Evolutionary conservation across 2,888 invertebrate genomes (phyloP), one percentile per base, ranked within the genome.

Genomic region (Dynastes maya): DNA sequence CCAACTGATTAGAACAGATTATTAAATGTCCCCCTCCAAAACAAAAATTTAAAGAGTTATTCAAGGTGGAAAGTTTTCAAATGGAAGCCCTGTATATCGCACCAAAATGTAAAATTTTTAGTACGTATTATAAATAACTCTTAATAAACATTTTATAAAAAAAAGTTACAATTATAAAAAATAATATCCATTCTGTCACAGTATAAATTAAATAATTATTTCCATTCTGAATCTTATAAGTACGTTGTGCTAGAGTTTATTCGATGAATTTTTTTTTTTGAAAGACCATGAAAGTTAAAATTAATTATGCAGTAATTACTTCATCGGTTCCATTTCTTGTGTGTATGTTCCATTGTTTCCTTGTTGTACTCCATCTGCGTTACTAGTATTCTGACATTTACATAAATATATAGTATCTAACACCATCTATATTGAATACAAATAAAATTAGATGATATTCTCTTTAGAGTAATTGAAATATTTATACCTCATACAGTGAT

Each of bases 321-420:
- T 90, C 81, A 90, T 89, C 11, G 90, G 90, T 80, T 89, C 86
- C 72, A 90, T 83, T 84, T 90, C 90, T 76, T 88, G 85, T 76
- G 88, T 89, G 77, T 88, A 89, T 11, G 83, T 81, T n/a, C 82
- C 81, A 80, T 84, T 83, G 64, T 84, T 84, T 71, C 83, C 84
- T 29, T 81, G 92, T 92, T 89, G 97, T 95, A 88, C 97, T 95
- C 85, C 95, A 37, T 93, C 93, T 0, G 92, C 92, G 1, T 95
- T 94, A 87, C 97, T 96, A 79, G 95, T 95, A 86, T 94, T 94
- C 88, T 98, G 97, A 86, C 97, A 98, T 85, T 97, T 96, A 88
- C 98, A 98, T 81, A 98, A 89, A 89, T 98, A 96, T 76, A 98
- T 90, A 0, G 98, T 97, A 87, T 98, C 98, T 6, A 98, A 95